phyloP scores from a whole-genome alignment of 2,113 vertebrate species.

The Rhadina sibilatrix region DNA sequence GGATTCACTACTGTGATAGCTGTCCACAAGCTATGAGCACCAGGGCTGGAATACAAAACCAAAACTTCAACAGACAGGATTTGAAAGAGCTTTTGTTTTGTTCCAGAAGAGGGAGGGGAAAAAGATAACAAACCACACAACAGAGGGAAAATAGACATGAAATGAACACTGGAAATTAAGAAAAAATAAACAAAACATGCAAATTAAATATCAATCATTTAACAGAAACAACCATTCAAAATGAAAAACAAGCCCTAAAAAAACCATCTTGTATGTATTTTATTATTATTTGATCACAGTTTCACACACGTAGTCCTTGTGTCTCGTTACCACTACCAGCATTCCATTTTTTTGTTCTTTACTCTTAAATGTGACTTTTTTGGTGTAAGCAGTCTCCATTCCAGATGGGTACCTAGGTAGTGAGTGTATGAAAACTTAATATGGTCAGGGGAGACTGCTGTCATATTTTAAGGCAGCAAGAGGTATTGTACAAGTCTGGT shows the following conservation, averaged over 20 bases:
- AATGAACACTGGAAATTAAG: not conserved
- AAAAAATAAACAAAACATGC: not conserved
- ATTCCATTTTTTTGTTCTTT: not conserved
- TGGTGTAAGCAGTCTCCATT: not conserved
- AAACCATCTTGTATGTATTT: not conserved
- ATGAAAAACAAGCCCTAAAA: not conserved
- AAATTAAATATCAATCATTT: not conserved
- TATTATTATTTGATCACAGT: not conserved
- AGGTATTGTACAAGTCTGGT: not conserved
- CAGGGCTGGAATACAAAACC: not conserved
- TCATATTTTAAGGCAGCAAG: not conserved
- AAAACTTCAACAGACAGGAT: not conserved
- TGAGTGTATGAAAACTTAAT: not conserved
- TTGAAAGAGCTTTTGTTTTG: not conserved
- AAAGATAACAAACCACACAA: not conserved
- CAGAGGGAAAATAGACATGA: not conserved
- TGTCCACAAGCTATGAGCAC: not conserved
- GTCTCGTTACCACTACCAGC: not conserved
- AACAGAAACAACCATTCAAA: not conserved
- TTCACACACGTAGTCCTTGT: not conserved
- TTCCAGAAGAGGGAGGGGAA: not conserved
- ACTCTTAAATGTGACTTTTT: not conserved
- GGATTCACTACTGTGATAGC: fast-evolving
- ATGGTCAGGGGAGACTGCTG: not conserved
- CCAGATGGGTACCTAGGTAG: not conserved